Evolutionary conservation across 2,113 vertebrate species (phyloP), one percentile per base, ranked within the genome.

Genomic region (Macaca mulatta): DNA sequence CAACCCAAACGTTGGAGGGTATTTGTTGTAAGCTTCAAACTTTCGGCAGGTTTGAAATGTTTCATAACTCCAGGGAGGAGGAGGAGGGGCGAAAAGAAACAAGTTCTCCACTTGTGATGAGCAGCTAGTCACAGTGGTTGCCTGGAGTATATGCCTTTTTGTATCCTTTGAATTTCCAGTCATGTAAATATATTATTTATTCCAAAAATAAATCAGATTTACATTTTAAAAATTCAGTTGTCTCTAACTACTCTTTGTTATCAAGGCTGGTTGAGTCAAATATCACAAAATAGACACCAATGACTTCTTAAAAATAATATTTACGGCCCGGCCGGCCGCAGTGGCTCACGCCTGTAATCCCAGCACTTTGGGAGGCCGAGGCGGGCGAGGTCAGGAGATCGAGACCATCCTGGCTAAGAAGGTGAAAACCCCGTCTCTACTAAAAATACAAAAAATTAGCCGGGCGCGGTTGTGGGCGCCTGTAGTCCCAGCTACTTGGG

Each of bases 201-300:
- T 96, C 92, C 77, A 91, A 87, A 97, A 96, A 84, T 74, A 95
- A 97, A 96, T 95, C 94, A 95, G 90, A 70, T 74, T 57, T 40
- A 69, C 87, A 93, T 91, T 97, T 87, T 69, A 43, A 89, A 96
- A 93, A 10, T 16, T 32, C 64, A 55, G 23, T 38, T 48, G 45
- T 75, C 20, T 8, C 67, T 57, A n/a, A 82, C 35, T 35, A 50
- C 43, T 96, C 8, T 45, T 78, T 78, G 32, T 10, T 32, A 25
- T 9, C 72, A 90, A 86, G 25, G 45, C 35, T 40, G 75, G 22
- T 45, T 35, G 45, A 94, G 32, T 83, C 40, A 75, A 52, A 14
- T 25, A 27, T 20, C n/a, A 86, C 38, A 57, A 79, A 50, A 38
- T 82, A 64, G 35, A 50, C 75, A 82, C 85, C 38, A 35, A 18